Evolutionary conservation across 2,113 vertebrate genomes (phyloP).

Genomic region (Microtus ochrogaster): DNA sequence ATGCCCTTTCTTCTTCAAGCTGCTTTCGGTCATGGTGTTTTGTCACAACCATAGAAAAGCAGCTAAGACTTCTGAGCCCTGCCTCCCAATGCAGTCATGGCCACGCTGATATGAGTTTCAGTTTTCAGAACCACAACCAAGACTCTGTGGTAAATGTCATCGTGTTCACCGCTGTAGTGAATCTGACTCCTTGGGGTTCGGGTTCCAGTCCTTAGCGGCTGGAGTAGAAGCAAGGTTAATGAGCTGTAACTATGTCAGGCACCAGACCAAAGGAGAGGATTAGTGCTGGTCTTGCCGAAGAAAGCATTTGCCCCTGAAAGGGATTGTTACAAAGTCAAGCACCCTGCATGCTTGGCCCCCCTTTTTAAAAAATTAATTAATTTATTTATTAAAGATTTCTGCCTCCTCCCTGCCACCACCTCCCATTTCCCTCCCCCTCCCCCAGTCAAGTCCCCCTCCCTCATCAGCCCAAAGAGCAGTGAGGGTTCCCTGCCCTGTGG

Average conservation of each 20-base stretch:
- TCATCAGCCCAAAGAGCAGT: no score
- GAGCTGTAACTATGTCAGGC: no score
- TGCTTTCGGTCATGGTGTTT: neutral
- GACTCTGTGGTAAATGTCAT: neutral
- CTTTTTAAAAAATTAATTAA: no score
- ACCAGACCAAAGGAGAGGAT: neutral
- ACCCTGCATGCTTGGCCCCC: no score
- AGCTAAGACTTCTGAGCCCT: neutral
- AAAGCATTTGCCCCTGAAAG: neutral
- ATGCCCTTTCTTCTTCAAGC: neutral
- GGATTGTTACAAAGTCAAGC: neutral
- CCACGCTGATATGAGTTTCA: neutral
- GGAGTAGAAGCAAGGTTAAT: neutral
- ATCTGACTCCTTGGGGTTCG: neutral
- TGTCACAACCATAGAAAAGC: neutral
- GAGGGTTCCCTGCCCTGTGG: no score
- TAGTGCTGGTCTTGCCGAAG: neutral
- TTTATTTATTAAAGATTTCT: no score
- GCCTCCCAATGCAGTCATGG: neutral
- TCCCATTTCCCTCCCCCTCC: no score
- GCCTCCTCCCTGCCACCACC: no score
- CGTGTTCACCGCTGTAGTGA: rapidly evolving
- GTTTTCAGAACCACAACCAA: neutral
- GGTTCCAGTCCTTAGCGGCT: neutral
- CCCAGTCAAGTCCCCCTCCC: no score